Percentiles rank a stretch among this genome's conserved stretches.
Conservation (phyloP, 2,888 invertebrate genomes). For the Nymphalis urticae region DNA sequence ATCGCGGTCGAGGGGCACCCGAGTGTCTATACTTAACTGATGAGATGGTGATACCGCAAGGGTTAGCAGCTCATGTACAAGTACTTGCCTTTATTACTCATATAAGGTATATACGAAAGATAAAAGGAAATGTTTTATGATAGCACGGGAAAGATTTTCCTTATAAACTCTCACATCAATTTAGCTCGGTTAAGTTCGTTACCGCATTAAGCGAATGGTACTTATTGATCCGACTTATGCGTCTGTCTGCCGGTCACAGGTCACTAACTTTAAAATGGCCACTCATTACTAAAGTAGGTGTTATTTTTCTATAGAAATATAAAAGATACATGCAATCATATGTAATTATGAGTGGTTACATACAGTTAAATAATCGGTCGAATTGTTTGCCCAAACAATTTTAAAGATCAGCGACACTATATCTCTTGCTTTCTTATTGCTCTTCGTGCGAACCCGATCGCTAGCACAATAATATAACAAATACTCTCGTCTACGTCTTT, state of each 20-base stretch:
- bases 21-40: constrained; percentile 23
- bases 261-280: constrained; percentile 4
- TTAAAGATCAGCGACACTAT: too few relatives aligned
- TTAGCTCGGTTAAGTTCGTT: not conserved
- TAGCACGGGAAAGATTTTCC: not conserved
- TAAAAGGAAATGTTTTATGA: not conserved
- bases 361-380: too few relatives aligned
- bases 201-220: not conserved
- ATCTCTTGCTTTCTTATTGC: too few relatives aligned
- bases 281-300: not conserved
- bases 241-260: constrained; percentile 11
- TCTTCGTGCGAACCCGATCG: not conserved
- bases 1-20: constrained; percentile 42
- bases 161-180: not conserved
- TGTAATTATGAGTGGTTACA: too few relatives aligned
- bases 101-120: too few relatives aligned
- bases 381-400: too few relatives aligned
- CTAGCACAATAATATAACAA: not conserved
- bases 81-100: not conserved
- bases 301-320: not conserved
- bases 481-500: not conserved
- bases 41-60: constrained; percentile 7
- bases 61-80: not conserved
- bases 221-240: constrained; percentile 14
- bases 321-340: too few relatives aligned